phyloP scores from a whole-genome alignment of 2,113 vertebrate species.

The Opisthocomus hoazin region DNA sequence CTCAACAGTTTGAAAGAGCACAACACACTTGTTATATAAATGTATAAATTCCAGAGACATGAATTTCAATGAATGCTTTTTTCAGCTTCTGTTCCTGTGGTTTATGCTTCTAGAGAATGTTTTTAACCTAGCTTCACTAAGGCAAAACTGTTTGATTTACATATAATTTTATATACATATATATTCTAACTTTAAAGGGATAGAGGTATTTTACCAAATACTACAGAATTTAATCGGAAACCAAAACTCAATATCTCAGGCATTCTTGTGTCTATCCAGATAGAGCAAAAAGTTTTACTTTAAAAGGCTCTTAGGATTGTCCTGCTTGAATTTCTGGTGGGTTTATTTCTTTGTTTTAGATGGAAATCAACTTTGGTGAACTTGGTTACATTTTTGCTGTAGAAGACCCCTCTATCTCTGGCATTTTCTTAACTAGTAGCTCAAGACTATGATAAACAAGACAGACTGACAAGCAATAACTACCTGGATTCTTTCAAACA shows the following conservation, averaged over 20 bases:
- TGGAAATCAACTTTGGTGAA: background rate
- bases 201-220: background rate
- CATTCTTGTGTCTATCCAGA: background rate
- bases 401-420: background rate
- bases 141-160: background rate
- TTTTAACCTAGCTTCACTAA: background rate
- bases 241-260: background rate
- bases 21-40: background rate
- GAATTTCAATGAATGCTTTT: constrained; percentile 28
- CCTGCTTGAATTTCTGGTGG: background rate
- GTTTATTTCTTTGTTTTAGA: background rate
- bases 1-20: background rate
- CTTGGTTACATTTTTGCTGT: background rate
- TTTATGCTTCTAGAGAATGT: background rate
- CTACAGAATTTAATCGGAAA: background rate
- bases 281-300: background rate
- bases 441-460: background rate
- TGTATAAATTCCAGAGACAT: background rate
- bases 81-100: background rate
- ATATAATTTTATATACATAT: background rate
- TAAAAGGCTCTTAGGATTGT: background rate
- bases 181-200: background rate
- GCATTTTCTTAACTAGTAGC: background rate
- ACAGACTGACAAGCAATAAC: background rate
- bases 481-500: background rate